phyloP scores from a whole-genome alignment of 2,797 vertebrate genomes.

The Dryobates pubescens region DNA sequence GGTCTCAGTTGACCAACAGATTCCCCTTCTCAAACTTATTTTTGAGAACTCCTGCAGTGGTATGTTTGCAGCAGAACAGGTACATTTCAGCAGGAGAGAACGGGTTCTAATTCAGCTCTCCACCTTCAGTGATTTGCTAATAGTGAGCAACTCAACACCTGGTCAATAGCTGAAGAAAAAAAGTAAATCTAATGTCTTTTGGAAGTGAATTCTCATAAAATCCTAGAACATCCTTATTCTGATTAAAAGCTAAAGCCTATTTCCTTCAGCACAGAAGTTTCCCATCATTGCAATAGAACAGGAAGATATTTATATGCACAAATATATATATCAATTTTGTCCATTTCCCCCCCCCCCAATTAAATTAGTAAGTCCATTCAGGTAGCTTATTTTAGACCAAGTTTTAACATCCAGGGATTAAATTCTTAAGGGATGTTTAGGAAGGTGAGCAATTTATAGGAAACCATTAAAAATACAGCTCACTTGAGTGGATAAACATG shows the following conservation, averaged over 20 bases:
- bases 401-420: constrained; percentile 2
- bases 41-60: neutral
- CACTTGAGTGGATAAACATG: constrained; percentile 46
- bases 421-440: neutral
- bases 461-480: constrained; percentile 27
- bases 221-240: neutral
- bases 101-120: neutral
- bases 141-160: neutral
- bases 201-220: constrained; percentile 4
- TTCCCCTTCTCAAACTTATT: neutral
- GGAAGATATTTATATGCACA: neutral
- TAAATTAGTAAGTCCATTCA: neutral
- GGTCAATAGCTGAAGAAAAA: constrained; percentile 20
- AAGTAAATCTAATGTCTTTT: neutral
- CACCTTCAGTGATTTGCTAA: neutral
- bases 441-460: constrained; percentile 14
- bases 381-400: neutral
- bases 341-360: neutral
- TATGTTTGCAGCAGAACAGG: neutral
- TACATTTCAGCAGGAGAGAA: constrained; percentile 1
- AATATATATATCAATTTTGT: neutral
- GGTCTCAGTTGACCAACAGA: neutral
- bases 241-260: neutral
- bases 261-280: neutral
- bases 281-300: neutral